Conservation (phyloP, 2,113 vertebrate species). For the Daboia siamensis region DNA sequence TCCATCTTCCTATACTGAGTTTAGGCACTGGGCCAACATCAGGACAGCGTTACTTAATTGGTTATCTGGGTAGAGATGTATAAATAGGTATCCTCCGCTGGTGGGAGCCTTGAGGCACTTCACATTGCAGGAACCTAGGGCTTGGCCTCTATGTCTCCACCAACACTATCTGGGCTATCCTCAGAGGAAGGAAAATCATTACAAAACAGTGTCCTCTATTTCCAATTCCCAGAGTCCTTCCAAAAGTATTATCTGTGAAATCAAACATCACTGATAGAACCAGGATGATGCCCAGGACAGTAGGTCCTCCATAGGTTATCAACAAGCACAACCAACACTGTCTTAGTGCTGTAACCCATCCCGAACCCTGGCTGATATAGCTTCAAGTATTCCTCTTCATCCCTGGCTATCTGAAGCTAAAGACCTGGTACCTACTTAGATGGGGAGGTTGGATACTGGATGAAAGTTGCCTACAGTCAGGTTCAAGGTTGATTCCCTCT, state of each 20-base stretch:
- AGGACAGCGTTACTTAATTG: background rate
- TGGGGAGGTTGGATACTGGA: background rate
- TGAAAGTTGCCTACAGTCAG: background rate
- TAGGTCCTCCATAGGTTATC: background rate
- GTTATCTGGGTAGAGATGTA: background rate
- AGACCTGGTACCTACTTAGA: background rate
- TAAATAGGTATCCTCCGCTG: background rate
- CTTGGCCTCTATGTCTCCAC: background rate
- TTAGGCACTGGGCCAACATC: background rate
- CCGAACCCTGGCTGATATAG: background rate
- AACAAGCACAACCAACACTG: background rate
- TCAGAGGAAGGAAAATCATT: background rate
- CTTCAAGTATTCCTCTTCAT: background rate
- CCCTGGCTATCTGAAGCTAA: background rate
- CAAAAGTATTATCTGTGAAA: background rate
- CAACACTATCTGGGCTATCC: background rate
- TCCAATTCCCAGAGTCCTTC: background rate
- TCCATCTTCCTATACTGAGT: background rate
- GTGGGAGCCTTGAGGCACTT: background rate
- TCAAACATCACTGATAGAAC: background rate
- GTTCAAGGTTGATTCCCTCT: background rate
- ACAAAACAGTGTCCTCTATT: background rate
- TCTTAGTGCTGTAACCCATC: background rate
- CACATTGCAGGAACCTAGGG: background rate
- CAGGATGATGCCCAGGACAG: background rate